A percentile compares a stretch with the other conserved stretches of the same genome.
phyloP scores from a whole-genome alignment of 1,140 invertebrate species.

The Parapsyche elsis region DNA sequence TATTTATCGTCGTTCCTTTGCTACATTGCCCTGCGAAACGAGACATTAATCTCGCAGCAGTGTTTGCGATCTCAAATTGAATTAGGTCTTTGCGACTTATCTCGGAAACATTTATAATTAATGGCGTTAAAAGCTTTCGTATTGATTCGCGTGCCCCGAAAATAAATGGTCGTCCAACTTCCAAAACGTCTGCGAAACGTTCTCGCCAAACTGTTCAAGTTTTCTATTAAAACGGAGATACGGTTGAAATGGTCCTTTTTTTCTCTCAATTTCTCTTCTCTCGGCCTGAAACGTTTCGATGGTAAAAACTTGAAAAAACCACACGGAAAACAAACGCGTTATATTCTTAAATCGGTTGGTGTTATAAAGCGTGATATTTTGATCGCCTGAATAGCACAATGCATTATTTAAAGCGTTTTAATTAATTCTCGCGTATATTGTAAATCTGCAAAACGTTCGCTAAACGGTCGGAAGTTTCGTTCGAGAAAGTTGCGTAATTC shows the following conservation, averaged over 20 bases:
- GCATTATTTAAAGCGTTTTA: conserved; percentile 19
- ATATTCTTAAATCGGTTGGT: too few relatives aligned
- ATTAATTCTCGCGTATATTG: conserved; percentile 23
- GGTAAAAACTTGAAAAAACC: too few relatives aligned
- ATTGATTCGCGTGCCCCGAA: neutral
- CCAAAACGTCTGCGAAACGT: neutral
- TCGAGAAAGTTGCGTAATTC: conserved; percentile 33
- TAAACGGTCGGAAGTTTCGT: conserved; percentile 27
- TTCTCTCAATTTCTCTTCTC: neutral
- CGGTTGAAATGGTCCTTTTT: neutral
- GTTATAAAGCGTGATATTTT: too few relatives aligned
- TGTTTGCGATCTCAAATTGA: conserved; percentile 16
- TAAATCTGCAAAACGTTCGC: conserved; percentile 7
- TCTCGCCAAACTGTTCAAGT: neutral
- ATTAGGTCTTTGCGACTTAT: conserved; percentile 22
- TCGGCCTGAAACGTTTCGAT: too few relatives aligned
- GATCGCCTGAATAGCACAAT: neutral
- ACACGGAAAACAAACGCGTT: too few relatives aligned
- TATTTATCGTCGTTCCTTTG: neutral
- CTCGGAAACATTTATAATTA: conserved; percentile 29
- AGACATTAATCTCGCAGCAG: neutral
- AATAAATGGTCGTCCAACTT: conserved; percentile 18
- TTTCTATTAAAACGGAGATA: conserved; percentile 8
- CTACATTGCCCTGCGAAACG: neutral
- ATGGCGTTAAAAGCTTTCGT: conserved; percentile 12